Evolutionary conservation across 2,797 vertebrate genomes (phyloP), one percentile per base, ranked within the genome.

Genomic region (Spizella passerina): DNA sequence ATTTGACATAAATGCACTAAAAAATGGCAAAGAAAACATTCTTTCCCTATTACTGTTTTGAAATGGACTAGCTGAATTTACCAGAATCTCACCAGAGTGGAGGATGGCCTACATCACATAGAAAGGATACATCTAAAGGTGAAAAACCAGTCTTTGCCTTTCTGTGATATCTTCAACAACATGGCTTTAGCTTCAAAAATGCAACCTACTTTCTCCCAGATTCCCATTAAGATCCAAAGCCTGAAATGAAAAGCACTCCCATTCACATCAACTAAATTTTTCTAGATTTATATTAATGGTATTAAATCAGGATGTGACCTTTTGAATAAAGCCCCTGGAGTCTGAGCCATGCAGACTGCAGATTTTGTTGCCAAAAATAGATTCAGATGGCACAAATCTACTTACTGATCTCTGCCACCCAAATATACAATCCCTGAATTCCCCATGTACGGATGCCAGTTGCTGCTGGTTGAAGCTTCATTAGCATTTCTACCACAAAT

Each of bases 401-500:
- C 55, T 86, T 46, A 38, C 18, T 82, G 32, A 66, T 82, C 38
- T 66, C 77, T 82, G 56, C 50, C 81, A 84, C 88, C 66, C 70
- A 85, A 88, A 85, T 12, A 81, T 2, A 61, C 12, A 85, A 27
- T 10, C 29, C n/a, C 39, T 13, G 13, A 59, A 71, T 80, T 77
- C 41, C 61, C 63, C 3, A 0, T 52, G 24, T 19, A n/a, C 0
- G 18, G 29, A 75, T 92, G 68, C 44, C 44, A 64, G 56, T 79
- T 63, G 23, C 6, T 77, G 64, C 71, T 87, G 64, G 64, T 12
- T 71, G 36, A 88, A 88, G 43, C 41, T 77, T 88, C 71, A 75
- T 92, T 87, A 82, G 38, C 76, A 92, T 86, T 92, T 88, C 81
- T 46, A 73, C 78, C 75, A 80, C 18, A 61, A 88, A 94, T 93